Evolutionary conservation across 2,113 vertebrate genomes (phyloP).

Genomic region (Lynx canadensis): DNA sequence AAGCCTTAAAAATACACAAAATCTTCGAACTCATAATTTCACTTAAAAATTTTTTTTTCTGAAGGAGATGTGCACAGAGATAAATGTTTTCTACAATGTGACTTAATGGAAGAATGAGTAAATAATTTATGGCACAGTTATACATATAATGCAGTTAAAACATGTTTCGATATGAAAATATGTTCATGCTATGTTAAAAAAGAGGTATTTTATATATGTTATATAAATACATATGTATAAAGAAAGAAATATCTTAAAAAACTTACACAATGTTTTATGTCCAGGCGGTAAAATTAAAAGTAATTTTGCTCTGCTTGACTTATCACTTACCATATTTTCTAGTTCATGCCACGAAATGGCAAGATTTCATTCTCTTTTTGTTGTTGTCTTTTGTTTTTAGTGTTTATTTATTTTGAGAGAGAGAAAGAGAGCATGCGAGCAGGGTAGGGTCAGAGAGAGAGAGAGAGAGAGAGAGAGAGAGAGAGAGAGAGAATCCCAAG

Average conservation of each 20-base stretch:
- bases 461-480: too few species aligned
- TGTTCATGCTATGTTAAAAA: not conserved
- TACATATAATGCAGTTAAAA: not conserved
- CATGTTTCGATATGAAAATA: constrained; percentile 4
- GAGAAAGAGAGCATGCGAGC: too few species aligned
- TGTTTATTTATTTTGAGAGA: too few species aligned
- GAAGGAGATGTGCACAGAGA: not conserved
- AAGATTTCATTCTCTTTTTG: too few species aligned
- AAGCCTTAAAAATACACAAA: constrained; percentile 17
- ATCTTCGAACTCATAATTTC: constrained; percentile 4
- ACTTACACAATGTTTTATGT: not conserved
- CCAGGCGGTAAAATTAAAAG: constrained; percentile 30
- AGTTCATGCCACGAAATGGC: too few species aligned
- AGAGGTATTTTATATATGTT: not conserved
- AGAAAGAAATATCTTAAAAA: not conserved
- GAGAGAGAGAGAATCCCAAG: too few species aligned
- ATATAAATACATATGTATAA: not conserved
- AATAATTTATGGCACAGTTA: constrained; percentile 15
- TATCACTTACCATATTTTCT: too few species aligned
- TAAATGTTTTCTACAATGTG: not conserved
- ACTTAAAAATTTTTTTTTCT: not conserved
- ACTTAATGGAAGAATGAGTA: constrained; percentile 7
- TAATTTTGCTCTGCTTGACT: not conserved
- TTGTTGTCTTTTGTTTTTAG: too few species aligned
- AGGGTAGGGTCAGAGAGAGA: too few species aligned